A percentile compares a stretch with the other conserved stretches of the same genome.
These are phyloP conservation scores for Neofelis nebulosa DNA, from an alignment of 2,113 vertebrate genomes.

Conservation along the genomic window DNA sequence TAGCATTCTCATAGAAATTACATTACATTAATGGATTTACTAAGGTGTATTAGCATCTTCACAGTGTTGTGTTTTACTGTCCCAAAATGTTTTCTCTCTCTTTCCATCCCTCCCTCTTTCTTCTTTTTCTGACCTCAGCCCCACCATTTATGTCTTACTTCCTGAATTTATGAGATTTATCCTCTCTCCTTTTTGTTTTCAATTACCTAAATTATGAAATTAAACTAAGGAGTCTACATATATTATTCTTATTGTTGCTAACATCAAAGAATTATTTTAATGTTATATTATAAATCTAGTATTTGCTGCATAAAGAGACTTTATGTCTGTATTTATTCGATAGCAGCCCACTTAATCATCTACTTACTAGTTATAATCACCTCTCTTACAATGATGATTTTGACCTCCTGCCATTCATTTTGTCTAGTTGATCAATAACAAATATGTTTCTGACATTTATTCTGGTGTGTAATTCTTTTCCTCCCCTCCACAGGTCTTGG, in stretches of 20 bases:
- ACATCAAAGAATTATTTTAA: neutral
- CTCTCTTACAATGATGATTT: neutral
- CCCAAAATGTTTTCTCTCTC: neutral
- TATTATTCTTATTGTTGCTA: constrained; percentile 2
- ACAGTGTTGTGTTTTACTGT: neutral
- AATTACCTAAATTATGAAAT: neutral
- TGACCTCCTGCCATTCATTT: neutral
- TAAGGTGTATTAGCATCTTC: neutral
- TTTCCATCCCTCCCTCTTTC: neutral
- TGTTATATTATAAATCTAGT: neutral
- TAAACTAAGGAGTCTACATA: neutral
- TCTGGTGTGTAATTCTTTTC: neutral
- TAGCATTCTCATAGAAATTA: neutral
- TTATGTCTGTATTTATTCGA: neutral
- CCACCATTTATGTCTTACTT: neutral
- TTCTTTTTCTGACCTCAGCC: neutral
- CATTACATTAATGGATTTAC: neutral
- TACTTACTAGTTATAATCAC: neutral
- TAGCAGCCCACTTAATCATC: neutral
- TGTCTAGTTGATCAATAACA: neutral
- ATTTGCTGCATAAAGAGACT: neutral
- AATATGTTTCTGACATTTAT: neutral
- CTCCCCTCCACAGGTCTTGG: constrained; percentile 87
- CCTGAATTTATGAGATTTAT: neutral
- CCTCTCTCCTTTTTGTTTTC: neutral